Percentiles rank a stretch among this genome's conserved stretches.
phyloP scores from a whole-genome alignment of 2,797 vertebrate species.

The Artibeus jamaicensis region DNA sequence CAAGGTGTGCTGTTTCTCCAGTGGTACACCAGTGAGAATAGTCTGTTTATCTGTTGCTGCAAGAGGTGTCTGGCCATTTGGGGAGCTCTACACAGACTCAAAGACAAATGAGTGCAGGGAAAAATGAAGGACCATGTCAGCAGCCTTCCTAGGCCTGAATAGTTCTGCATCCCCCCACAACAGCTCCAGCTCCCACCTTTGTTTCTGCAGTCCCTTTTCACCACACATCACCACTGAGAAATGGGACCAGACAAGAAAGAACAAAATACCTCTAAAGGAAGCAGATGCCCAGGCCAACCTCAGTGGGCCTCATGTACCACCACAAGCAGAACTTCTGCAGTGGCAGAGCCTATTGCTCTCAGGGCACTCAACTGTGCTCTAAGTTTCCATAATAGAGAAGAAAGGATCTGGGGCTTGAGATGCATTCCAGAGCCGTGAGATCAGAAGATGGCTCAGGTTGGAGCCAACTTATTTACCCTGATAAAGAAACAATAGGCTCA shows the following conservation, averaged over 20 bases:
- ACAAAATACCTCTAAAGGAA: neutral
- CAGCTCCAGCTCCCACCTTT: fast-evolving
- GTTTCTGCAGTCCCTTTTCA: neutral
- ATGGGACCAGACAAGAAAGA: fast-evolving
- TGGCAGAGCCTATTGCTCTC: neutral
- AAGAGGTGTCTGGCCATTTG: fast-evolving
- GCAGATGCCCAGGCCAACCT: neutral
- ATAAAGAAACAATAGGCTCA: neutral
- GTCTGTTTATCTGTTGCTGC: neutral
- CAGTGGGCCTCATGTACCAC: fast-evolving
- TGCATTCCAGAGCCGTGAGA: neutral
- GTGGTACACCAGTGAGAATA: neutral
- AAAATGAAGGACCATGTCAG: neutral
- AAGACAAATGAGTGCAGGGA: neutral
- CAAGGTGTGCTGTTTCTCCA: neutral
- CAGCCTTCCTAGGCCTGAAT: neutral
- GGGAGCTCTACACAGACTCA: neutral
- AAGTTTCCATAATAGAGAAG: neutral
- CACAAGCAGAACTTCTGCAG: neutral
- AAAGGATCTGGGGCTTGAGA: neutral
- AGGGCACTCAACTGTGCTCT: neutral
- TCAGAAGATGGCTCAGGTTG: neutral
- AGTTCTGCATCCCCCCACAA: neutral
- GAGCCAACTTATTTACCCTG: constrained; percentile 1
- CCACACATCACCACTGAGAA: neutral